These are phyloP conservation scores for Adrianichthys oophorus DNA, from an alignment of 2,797 vertebrate genomes.

Conservation along the genomic window DNA sequence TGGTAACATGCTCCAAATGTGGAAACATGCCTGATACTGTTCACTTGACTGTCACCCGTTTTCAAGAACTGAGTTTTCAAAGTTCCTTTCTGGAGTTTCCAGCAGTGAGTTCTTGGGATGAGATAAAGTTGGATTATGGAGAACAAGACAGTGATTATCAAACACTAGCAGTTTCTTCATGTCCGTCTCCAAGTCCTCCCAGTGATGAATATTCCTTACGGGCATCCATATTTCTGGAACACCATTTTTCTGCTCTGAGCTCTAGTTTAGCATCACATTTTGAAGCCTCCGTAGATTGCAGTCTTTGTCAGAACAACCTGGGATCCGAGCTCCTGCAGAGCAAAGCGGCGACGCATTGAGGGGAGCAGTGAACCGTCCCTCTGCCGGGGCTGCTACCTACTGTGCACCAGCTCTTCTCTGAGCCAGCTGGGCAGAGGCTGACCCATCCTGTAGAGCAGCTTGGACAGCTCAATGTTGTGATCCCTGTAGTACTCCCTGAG, in stretches of 20 bases:
- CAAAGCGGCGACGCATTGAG: conserved; percentile 43
- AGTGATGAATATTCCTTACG: conserved; percentile 10
- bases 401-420: conserved; percentile 94
- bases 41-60: conserved; percentile 14
- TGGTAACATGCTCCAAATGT: conserved; percentile 35
- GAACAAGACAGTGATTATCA: conserved; percentile 41
- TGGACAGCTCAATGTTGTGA: conserved; percentile 98
- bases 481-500: conserved; percentile 95
- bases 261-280: conserved; percentile 16
- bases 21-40: conserved; percentile 9
- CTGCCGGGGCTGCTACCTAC: conserved; percentile 86
- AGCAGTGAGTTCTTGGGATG: conserved; percentile 45
- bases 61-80: conserved; percentile 23
- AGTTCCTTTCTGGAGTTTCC: conserved; percentile 26
- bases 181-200: conserved; percentile 28
- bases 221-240: conserved; percentile 31
- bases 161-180: conserved; percentile 27
- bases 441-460: conserved; percentile 97
- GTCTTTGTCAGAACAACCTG: conserved; percentile 21
- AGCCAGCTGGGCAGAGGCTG: conserved; percentile 96
- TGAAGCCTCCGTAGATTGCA: conserved; percentile 19
- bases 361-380: conserved; percentile 41
- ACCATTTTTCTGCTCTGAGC: conserved; percentile 40
- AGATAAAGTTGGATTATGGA: conserved; percentile 35
- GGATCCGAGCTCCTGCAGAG: conserved; percentile 30